These are phyloP conservation scores for Halcyon leucocephala DNA, from an alignment of 2,797 vertebrate genomes.

Conservation along the genomic window DNA sequence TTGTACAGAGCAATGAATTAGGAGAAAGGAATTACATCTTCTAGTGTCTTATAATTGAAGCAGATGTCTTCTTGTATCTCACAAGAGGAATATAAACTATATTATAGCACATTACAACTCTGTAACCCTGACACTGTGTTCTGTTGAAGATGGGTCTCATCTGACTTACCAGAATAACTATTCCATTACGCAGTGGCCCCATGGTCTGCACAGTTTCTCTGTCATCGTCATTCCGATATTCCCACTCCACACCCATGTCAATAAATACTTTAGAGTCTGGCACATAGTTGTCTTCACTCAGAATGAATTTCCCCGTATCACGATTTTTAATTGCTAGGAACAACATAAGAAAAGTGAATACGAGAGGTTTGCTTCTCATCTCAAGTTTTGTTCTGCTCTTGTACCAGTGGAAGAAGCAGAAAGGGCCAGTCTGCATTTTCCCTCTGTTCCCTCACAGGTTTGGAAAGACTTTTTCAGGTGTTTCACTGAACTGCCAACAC, in stretches of 20 bases:
- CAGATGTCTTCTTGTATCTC: conserved; percentile 30
- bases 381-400: background rate
- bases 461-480: conserved; percentile 10
- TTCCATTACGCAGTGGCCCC: conserved; percentile 88
- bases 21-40: background rate
- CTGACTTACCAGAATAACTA: conserved; percentile 89
- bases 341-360: background rate
- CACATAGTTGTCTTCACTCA: conserved; percentile 89
- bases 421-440: background rate
- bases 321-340: conserved; percentile 91
- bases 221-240: conserved; percentile 90
- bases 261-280: conserved; percentile 89
- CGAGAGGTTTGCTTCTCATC: background rate
- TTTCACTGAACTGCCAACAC: background rate
- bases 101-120: background rate
- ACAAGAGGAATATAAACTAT: conserved; percentile 1
- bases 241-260: conserved; percentile 96
- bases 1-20: background rate
- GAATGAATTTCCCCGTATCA: conserved; percentile 89
- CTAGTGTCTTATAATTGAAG: conserved; percentile 3
- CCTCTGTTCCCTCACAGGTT: background rate
- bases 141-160: background rate
- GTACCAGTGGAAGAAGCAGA: background rate
- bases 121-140: background rate
- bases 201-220: conserved; percentile 93